phyloP scores from a whole-genome alignment of 64 coral and sea anemone species.

The Dendronephthya gigantea region DNA sequence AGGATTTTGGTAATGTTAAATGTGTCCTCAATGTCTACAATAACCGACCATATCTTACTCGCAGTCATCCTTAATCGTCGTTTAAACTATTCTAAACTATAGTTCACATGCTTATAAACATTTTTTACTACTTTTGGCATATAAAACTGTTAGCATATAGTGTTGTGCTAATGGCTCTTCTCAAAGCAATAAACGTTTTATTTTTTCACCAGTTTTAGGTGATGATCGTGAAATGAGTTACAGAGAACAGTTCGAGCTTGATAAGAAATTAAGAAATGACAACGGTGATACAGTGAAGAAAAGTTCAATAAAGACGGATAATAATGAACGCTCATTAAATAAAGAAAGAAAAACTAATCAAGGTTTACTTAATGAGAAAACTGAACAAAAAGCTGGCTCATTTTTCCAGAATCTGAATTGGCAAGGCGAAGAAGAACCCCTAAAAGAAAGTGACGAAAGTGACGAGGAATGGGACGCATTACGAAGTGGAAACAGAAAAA shows the following conservation, averaged over 20 bases:
- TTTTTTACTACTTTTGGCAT: background rate
- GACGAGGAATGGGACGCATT: background rate
- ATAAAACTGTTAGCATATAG: no score
- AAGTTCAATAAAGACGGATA: background rate
- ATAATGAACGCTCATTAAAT: background rate
- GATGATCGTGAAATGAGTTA: conserved; percentile 17
- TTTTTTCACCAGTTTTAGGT: background rate
- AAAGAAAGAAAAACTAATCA: background rate
- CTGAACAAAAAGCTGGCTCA: background rate
- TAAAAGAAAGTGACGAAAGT: background rate
- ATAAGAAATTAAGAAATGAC: background rate
- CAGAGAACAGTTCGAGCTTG: background rate
- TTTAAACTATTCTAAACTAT: background rate
- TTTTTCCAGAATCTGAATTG: conserved; percentile 3
- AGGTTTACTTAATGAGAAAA: background rate
- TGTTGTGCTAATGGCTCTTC: no score
- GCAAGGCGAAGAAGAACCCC: background rate
- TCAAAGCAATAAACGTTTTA: no score
- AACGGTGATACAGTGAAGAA: background rate
- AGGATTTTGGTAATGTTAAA: conserved; percentile 73
- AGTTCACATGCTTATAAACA: no score
- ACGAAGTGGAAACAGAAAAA: background rate
- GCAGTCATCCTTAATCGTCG: no score
- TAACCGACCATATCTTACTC: no score
- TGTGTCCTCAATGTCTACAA: no score